Percentiles rank a stretch among this genome's conserved stretches.
phyloP scores from a whole-genome alignment of 2,113 vertebrate species.

The Lanius collurio region DNA sequence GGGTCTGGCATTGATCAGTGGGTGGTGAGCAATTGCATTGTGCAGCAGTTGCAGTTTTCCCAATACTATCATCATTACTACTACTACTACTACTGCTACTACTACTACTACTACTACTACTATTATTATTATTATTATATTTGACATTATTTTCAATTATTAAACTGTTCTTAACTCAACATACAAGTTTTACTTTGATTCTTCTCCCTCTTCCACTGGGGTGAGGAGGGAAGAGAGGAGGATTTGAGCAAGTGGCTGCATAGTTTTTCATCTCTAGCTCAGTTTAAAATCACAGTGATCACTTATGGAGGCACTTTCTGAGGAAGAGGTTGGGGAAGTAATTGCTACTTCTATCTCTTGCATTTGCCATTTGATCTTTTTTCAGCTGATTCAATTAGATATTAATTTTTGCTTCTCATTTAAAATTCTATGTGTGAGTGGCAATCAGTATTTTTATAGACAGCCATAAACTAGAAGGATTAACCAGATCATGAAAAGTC shows the following conservation, averaged over 20 bases:
- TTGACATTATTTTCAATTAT: not conserved
- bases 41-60: not conserved
- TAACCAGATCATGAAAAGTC: not conserved
- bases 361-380: not conserved
- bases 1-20: not conserved
- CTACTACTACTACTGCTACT: too few species aligned
- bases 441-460: not conserved
- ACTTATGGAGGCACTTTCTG: not conserved
- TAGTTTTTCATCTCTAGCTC: not conserved
- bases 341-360: not conserved
- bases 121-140: not conserved
- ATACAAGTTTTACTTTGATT: not conserved
- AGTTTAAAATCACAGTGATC: not conserved
- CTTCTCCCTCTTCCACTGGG: not conserved
- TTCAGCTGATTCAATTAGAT: not conserved
- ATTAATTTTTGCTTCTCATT: not conserved
- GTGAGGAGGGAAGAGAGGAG: not conserved
- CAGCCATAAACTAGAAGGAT: not conserved
- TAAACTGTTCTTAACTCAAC: not conserved
- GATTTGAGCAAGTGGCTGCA: not conserved
- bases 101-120: too few species aligned
- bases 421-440: not conserved
- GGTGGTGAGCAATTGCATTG: not conserved
- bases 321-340: not conserved
- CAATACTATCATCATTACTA: too few species aligned